Base-by-base conservation (phyloP, 1,140 invertebrate species). In the Bombus ignitus region DNA sequence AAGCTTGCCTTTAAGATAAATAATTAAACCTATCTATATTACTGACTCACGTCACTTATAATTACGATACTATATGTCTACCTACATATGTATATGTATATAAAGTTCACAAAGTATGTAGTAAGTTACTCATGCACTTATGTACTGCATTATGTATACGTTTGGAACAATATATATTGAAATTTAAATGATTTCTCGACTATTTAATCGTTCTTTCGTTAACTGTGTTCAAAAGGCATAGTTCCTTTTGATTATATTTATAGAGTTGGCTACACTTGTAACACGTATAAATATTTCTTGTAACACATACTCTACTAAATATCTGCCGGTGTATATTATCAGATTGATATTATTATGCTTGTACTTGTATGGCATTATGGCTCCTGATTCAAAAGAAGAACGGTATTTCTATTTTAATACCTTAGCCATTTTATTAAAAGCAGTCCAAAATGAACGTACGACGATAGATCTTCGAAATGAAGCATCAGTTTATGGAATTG, bases 391-490 rank as follows among this genome's bases (percentile, higher is more conserved):
- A 59, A 89, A 81, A 53, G 44, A 78, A 88, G 96, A 97, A 93
- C 96, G 94, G 89, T 95, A 95, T 88, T 93, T 88, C 57, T 95
- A 96, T 81, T 95, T 96, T 73, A 97, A 96, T 88, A 96, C 94
- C 76, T 92, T 97, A 75, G 91, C 96, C 57, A 96, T 97, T 90
- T 94, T 97, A 87, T 93, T 97, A 74, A 96, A 96, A 95, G 96
- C 96, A 71, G 93, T 97, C 15, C 95, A 96, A 94, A 96, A 96
- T n/a, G 94, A 96, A 91, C 95, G 94, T 89, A 96, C 96, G 10
- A 97, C 96, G n/a, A 94, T 97, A 32, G 97, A 97, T 93, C 93
- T 97, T 47, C 94, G 96, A 83, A 97, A 97, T 93, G 97, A 97
- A 91, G 94, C 96, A 13, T 95, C 94, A 88, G 93, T 97, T 78